These are phyloP conservation scores for Stramonita haemastoma DNA, from an alignment of 2,888 invertebrate species.

Conservation along the genomic window DNA sequence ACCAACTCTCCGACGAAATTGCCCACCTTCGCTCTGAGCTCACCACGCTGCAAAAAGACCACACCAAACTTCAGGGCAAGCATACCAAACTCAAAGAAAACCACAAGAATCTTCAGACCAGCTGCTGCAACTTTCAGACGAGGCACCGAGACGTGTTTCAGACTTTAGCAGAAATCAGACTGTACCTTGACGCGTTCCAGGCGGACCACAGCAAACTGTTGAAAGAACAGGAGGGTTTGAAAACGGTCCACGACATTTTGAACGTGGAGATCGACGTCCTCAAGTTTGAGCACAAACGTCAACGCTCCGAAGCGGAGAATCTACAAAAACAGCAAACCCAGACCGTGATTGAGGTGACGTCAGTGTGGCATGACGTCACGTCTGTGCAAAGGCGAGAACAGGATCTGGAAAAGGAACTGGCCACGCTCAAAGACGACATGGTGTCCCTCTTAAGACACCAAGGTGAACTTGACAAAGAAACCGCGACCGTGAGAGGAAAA, in stretches of 20 bases:
- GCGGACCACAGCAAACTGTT: background rate
- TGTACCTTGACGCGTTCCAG: background rate
- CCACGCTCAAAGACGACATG: too few species aligned
- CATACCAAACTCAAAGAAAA: background rate
- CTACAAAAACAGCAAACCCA: too few species aligned
- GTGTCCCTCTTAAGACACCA: too few species aligned
- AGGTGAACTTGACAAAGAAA: too few species aligned
- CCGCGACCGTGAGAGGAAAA: too few species aligned
- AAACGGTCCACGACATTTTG: background rate
- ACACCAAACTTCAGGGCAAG: background rate
- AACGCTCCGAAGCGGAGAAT: too few species aligned
- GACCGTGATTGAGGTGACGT: too few species aligned
- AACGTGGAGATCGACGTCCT: background rate
- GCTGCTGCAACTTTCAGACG: background rate
- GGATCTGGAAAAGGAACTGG: too few species aligned
- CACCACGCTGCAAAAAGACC: background rate
- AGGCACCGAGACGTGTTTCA: background rate
- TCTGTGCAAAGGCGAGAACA: too few species aligned
- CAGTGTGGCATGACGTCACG: too few species aligned
- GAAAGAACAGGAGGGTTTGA: background rate
- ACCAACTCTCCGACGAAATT: background rate
- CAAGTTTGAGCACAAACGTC: background rate
- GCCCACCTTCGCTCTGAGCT: background rate
- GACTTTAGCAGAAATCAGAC: background rate
- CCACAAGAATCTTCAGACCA: background rate